phyloP scores from a whole-genome alignment of 1,140 invertebrate species.

The Lepidurus arcticus region DNA sequence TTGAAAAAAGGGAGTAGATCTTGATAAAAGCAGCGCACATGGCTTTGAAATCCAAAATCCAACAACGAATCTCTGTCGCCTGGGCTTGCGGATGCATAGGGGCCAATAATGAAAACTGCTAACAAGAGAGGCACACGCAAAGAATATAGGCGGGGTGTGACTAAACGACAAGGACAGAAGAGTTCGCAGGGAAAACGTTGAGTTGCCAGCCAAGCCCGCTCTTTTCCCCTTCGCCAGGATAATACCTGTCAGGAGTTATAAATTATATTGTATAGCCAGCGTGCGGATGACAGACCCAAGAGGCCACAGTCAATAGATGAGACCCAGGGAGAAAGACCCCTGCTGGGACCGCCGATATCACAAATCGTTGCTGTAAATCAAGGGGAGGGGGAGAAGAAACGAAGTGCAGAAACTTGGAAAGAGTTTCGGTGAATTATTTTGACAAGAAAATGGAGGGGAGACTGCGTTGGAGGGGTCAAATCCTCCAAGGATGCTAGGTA shows the following conservation, averaged over 20 bases:
- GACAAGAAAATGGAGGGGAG: constrained; percentile 14
- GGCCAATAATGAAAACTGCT: background rate
- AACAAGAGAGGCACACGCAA: constrained; percentile 9
- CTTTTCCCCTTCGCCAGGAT: background rate
- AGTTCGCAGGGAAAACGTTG: background rate
- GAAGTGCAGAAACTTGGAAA: constrained; percentile 29
- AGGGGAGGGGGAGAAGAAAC: constrained; percentile 24
- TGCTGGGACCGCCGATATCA: background rate
- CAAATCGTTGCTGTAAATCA: constrained; percentile 3
- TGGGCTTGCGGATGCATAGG: background rate
- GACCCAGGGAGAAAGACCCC: constrained; percentile 17
- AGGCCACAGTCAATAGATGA: constrained; percentile 7
- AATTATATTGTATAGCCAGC: constrained; percentile 26
- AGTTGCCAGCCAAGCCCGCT: background rate
- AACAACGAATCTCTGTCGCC: background rate
- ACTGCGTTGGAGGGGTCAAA: background rate
- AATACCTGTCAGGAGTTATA: constrained; percentile 28
- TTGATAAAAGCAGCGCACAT: background rate
- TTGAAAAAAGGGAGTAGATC: background rate
- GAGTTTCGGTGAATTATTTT: constrained; percentile 22
- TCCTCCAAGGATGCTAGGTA: too few relatives aligned
- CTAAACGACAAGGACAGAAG: constrained; percentile 1
- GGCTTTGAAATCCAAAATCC: background rate
- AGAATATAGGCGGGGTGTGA: constrained; percentile 6
- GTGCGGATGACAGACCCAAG: constrained; percentile 27